Percentiles rank a stretch among this genome's conserved stretches.
phyloP scores from a whole-genome alignment of 2,888 invertebrate genomes.

The Tineola bisselliella region DNA sequence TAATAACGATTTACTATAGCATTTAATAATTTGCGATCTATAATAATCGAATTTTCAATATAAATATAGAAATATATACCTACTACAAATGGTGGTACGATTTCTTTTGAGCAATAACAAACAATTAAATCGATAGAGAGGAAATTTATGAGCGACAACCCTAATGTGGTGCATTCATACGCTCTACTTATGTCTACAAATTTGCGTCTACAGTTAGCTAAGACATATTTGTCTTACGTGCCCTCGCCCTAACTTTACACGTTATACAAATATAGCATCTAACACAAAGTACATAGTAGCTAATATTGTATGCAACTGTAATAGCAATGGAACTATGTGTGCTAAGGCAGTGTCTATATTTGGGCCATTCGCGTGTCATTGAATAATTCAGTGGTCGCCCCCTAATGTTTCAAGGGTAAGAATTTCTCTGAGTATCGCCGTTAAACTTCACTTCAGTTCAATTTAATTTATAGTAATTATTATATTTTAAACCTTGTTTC shows the following conservation, averaged over 20 bases:
- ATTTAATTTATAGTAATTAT: no score
- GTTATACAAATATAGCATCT: slow-evolving; percentile 40
- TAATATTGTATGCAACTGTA: slow-evolving; percentile 3
- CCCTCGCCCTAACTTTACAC: slow-evolving; percentile 32
- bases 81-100: no score
- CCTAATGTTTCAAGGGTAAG: slow-evolving; percentile 64
- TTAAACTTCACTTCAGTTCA: background rate
- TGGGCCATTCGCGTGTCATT: slow-evolving; percentile 62
- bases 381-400: slow-evolving; percentile 65
- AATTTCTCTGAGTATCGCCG: slow-evolving; percentile 22
- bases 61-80: no score
- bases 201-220: slow-evolving; percentile 50
- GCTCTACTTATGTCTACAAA: slow-evolving; percentile 56
- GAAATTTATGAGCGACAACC: slow-evolving; percentile 42
- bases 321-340: slow-evolving; percentile 32
- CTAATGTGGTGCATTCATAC: slow-evolving; percentile 53
- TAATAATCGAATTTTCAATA: no score
- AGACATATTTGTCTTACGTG: slow-evolving; percentile 61
- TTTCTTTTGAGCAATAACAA: no score
- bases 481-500: no score
- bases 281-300: background rate
- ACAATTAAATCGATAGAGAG: slow-evolving; percentile 17
- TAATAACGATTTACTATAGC: no score
- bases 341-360: slow-evolving; percentile 57
- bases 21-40: no score